A percentile compares a stretch with the other conserved stretches of the same genome.
Conservation (phyloP, 2,888 invertebrate genomes). For the Chirona hameri region DNA sequence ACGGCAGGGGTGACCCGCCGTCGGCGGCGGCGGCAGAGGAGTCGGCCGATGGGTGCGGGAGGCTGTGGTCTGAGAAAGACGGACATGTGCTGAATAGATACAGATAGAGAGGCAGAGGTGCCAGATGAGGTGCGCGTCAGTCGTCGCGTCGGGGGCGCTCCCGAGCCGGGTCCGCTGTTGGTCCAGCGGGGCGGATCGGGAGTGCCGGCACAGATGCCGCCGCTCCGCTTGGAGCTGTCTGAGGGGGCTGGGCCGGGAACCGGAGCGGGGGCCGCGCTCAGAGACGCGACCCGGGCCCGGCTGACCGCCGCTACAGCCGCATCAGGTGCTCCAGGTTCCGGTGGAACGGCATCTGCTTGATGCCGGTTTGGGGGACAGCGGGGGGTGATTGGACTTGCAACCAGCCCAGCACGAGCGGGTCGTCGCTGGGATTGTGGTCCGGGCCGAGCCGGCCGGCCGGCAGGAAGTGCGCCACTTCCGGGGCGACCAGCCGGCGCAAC, state of each 20-base stretch:
- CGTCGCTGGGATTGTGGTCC: not conserved
- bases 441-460: not conserved
- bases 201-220: not conserved
- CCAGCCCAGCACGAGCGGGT: constrained; percentile 24
- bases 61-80: no score
- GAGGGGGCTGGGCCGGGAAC: not conserved
- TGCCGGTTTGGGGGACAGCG: not conserved
- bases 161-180: not conserved
- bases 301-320: not conserved
- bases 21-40: no score
- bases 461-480: not conserved
- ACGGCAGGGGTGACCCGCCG: no score
- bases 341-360: constrained; percentile 24
- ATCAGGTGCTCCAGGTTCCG: constrained; percentile 28
- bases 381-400: constrained; percentile 26
- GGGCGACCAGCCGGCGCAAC: not conserved
- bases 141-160: not conserved
- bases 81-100: no score
- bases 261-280: not conserved
- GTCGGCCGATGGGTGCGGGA: no score
- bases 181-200: not conserved
- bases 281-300: not conserved
- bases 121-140: not conserved
- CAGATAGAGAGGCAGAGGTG: no score
- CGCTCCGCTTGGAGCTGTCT: not conserved